These are phyloP conservation scores for Apocrypta bakeri DNA, from an alignment of 1,140 invertebrate genomes.

Conservation along the genomic window DNA sequence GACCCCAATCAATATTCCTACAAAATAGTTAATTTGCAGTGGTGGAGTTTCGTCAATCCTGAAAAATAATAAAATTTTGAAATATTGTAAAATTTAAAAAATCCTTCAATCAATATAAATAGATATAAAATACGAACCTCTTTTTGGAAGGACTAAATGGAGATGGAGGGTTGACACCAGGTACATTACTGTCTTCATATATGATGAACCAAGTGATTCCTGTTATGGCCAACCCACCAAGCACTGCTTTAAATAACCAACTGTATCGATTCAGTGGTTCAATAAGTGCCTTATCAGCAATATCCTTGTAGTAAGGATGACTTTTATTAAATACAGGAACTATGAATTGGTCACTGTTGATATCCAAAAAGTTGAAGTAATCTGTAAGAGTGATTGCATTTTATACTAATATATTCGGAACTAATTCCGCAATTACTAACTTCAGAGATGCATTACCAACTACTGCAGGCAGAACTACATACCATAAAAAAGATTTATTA, in stretches of 20 bases:
- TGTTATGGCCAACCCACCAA: conserved; percentile 60
- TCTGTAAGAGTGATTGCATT: conserved; percentile 48
- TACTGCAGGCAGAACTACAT: conserved; percentile 38
- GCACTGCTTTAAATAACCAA: conserved; percentile 63
- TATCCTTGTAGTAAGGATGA: conserved; percentile 55
- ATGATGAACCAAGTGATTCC: conserved; percentile 67
- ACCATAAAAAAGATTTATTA: conserved; percentile 24
- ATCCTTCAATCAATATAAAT: background rate
- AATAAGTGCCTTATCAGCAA: conserved; percentile 48
- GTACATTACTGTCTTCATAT: conserved; percentile 68
- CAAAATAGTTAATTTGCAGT: conserved; percentile 63
- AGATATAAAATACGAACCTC: conserved; percentile 53
- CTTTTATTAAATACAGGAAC: conserved; percentile 53
- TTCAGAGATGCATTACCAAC: conserved; percentile 44
- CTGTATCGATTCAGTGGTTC: conserved; percentile 54
- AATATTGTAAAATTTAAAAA: conserved; percentile 9
- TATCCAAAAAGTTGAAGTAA: conserved; percentile 50
- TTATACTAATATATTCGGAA: conserved; percentile 21
- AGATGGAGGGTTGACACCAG: conserved; percentile 63
- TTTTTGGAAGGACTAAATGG: conserved; percentile 60
- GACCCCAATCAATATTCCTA: conserved; percentile 61
- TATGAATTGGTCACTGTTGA: conserved; percentile 50
- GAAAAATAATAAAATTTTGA: conserved; percentile 12
- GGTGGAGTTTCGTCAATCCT: conserved; percentile 51
- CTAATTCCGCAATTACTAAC: conserved; percentile 26